A percentile compares a stretch with the other conserved stretches of the same genome.
Evolutionary conservation across 2,888 invertebrate genomes (phyloP).

Genomic region (Reticulitermes lucifugus): DNA sequence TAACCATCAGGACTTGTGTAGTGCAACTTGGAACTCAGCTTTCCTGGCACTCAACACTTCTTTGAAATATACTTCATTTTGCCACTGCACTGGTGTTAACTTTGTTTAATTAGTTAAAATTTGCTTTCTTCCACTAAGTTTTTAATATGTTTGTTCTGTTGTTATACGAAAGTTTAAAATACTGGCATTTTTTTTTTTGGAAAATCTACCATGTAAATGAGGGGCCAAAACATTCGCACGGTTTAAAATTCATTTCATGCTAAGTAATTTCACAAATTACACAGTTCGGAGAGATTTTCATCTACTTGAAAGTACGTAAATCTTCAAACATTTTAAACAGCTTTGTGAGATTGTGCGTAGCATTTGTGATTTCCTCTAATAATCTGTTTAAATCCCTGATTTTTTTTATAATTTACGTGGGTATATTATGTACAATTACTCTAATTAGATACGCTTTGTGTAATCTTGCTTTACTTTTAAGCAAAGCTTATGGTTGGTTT

Average conservation of each 20-base stretch:
- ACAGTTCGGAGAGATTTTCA: background rate
- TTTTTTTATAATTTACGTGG: background rate
- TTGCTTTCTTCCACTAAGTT: background rate
- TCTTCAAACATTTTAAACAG: slow-evolving; percentile 2
- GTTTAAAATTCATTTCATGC: background rate
- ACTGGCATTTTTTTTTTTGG: no score
- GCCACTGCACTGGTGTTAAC: background rate
- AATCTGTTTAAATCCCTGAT: background rate
- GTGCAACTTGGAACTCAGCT: background rate
- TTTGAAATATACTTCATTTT: background rate
- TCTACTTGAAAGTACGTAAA: background rate
- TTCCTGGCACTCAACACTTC: background rate
- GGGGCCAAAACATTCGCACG: background rate
- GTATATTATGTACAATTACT: background rate
- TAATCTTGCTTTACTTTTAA: no score
- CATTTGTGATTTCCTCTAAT: background rate
- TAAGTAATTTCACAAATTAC: background rate
- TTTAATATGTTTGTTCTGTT: background rate
- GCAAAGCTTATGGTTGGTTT: no score
- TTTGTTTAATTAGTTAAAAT: slow-evolving; percentile 1
- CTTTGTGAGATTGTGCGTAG: background rate
- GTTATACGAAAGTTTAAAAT: no score
- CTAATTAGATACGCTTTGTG: background rate
- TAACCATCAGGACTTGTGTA: slow-evolving; percentile 8
- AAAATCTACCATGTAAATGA: background rate